Evolutionary conservation across 2,113 vertebrate species (phyloP).

Genomic region (Gobiocypris rarus): DNA sequence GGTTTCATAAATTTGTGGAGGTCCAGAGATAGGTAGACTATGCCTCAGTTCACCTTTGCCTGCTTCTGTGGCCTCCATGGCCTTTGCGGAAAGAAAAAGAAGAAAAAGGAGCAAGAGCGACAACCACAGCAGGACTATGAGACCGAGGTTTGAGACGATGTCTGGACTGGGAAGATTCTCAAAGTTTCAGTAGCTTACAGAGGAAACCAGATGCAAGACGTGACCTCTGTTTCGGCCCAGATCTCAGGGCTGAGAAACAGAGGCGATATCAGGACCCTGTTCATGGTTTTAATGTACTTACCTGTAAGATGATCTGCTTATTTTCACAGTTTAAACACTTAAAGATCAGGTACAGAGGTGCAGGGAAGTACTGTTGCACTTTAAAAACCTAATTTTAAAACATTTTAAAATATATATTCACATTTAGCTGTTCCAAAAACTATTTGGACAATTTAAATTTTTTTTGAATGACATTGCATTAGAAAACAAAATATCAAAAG

Average conservation of each 20-base stretch:
- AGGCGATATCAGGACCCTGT: constrained; percentile 21
- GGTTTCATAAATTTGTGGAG: constrained; percentile 56
- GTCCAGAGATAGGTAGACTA: constrained; percentile 70
- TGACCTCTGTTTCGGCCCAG: constrained; percentile 16
- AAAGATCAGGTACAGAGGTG: neutral
- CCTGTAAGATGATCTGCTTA: neutral
- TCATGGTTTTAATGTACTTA: constrained; percentile 5
- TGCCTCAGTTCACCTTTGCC: constrained; percentile 95
- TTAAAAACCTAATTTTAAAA: neutral
- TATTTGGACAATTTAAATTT: neutral
- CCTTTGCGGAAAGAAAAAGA: constrained; percentile 85
- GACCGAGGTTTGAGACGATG: constrained; percentile 71
- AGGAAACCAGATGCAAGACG: constrained; percentile 11
- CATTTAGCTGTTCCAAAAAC: neutral
- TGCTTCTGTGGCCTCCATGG: constrained; percentile 94
- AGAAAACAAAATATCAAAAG: neutral
- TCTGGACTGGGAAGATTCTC: constrained; percentile 39
- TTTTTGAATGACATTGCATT: neutral
- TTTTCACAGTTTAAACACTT: neutral
- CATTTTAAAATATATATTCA: neutral
- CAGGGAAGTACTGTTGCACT: constrained; percentile 2
- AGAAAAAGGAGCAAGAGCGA: constrained; percentile 67
- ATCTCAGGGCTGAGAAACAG: constrained; percentile 39
- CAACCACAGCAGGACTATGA: constrained; percentile 77
- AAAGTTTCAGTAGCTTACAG: constrained; percentile 20